phyloP scores from a whole-genome alignment of 2,797 vertebrate genomes.

The Gila robusta region DNA sequence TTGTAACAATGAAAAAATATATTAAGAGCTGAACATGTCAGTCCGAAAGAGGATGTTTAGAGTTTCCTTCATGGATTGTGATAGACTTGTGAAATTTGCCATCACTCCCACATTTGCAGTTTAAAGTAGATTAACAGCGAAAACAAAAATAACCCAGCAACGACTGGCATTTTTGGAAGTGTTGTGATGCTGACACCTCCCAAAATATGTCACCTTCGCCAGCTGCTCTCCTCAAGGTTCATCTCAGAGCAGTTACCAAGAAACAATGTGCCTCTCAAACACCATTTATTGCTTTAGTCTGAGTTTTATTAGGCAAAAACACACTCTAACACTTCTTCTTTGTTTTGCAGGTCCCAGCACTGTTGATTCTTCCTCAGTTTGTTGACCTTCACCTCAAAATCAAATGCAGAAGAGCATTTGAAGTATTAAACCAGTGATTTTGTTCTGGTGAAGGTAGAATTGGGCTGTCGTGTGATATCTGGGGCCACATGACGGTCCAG shows the following conservation, averaged over 20 bases:
- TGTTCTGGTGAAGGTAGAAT: conserved; percentile 29
- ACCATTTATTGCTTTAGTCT: conserved; percentile 46
- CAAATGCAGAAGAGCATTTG: not conserved
- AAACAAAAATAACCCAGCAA: conserved; percentile 31
- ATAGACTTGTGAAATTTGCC: conserved; percentile 1
- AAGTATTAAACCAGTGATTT: conserved; percentile 9
- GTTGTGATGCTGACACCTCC: conserved; percentile 52
- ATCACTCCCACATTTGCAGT: conserved; percentile 47
- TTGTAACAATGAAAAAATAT: not conserved
- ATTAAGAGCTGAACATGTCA: not conserved
- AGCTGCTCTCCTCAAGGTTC: conserved; percentile 45
- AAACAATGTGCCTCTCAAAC: conserved; percentile 58
- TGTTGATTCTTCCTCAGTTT: conserved; percentile 18
- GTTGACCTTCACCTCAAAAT: conserved; percentile 15
- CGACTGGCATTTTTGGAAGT: conserved; percentile 51
- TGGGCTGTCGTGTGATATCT: conserved; percentile 37
- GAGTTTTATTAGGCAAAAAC: conserved; percentile 36
- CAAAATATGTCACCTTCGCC: conserved; percentile 48
- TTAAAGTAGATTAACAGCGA: conserved; percentile 28
- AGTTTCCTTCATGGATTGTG: not conserved
- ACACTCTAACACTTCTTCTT: conserved; percentile 42
- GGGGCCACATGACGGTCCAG: conserved; percentile 69
- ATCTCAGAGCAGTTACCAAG: conserved; percentile 59
- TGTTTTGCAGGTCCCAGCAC: conserved; percentile 41
- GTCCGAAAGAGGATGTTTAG: not conserved